Evolutionary conservation across 53 echinoderm and acorn worm genomes (phyloP), one percentile per base, ranked within the genome.

Genomic region (Zoroaster sp.): DNA sequence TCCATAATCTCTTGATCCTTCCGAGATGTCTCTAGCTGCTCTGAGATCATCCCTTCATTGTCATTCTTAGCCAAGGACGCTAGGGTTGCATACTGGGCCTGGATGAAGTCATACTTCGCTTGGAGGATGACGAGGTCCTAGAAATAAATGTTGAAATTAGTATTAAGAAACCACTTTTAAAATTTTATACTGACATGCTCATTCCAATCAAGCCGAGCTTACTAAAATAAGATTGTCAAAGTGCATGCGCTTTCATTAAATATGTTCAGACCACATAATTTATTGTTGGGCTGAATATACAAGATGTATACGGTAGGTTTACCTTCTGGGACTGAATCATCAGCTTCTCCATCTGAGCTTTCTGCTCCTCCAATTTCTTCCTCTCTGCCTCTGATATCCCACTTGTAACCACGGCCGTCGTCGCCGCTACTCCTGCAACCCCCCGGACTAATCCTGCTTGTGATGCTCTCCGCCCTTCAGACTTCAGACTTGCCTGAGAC

Each of bases 271-370:
- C n/a, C n/a, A n/a, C n/a, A n/a, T n/a, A n/a, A n/a, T n/a, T n/a
- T n/a, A n/a, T n/a, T n/a, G n/a, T n/a, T n/a, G n/a, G n/a, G n/a
- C n/a, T n/a, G n/a, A n/a, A n/a, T n/a, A n/a, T n/a, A n/a, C n/a
- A n/a, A n/a, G n/a, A n/a, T n/a, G n/a, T n/a, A n/a, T n/a, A n/a
- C n/a, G 0, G 17, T 2, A 40, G 7, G 35, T 30, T 46, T 82
- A 96, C 96, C 93, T 96, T 96, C 59, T 96, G 93, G 13, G 96
- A 91, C 4, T 93, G 68, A 30, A 96, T 91, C 87, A 88, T 89
- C 71, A 93, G 86, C 42, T 96, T 91, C 71, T 96, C 93, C 91
- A 94, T 93, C 66, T 93, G 65, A 1, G 72, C 91, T 78, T 67
- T 96, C 47, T 91, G 93, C 3, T 88, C 89, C 42, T 88, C 87